Evolutionary conservation across 2,888 invertebrate genomes (phyloP), one percentile per base, ranked within the genome.

Genomic region (Megamerina dolium): DNA sequence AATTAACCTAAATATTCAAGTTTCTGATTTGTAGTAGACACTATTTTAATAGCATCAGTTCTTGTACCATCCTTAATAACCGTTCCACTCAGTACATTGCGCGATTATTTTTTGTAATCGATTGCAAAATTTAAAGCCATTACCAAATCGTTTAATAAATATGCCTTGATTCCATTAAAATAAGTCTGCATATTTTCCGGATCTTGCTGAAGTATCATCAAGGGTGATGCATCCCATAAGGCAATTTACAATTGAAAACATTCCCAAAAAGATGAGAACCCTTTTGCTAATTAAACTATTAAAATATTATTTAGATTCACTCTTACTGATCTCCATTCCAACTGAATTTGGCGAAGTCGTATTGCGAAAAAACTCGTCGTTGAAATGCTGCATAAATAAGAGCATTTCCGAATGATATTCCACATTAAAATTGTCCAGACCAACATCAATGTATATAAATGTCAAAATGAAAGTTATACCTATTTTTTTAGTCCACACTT

Each of bases 51-150:
- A 2, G 51, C 54, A 6, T 52, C 54, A 3, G 52, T 54, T 3
- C 44, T 6, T 1, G 36, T 42, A 3, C 50, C 50, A 37, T 54
- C 36, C 4, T 8, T 6, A 16, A 38, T 27, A 3, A 52, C 39
- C 14, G 50, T 23, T 0, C 58, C 58, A 2, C 58, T 53, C 17
- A 50, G 51, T 10, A 51, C 49, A 35, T 50, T 47, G 41, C 55
- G 50, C n/a, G 50, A 48, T 1, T 56, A 56, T 10, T 37, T 48
- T 9, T 37, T 6, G 26, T 30, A 48, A 8, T 45, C 46, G 2
- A 50, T 37, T 27, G 40, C 14, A 14, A 52, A 49, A 20, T 46
- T 40, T 5, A 50, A 14, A 3, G 23, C 26, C 9, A 31, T 14
- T 5, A 33, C 37, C 18, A 52, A 37, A 13, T 42, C 34, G 4